Evolutionary conservation across 2,797 vertebrate species (phyloP).

Genomic region (Gymnothorax javanicus): DNA sequence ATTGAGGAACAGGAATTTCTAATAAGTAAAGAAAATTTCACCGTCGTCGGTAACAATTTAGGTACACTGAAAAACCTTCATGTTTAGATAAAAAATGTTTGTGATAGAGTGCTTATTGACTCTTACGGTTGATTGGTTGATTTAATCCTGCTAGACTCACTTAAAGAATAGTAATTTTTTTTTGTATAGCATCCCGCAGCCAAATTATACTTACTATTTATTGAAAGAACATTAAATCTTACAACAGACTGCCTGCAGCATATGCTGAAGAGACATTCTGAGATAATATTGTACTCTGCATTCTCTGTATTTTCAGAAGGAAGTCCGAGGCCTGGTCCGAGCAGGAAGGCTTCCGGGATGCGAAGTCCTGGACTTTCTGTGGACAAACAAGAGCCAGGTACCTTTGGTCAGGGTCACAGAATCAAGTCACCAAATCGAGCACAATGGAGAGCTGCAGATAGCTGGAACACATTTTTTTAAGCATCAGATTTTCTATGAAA

Average conservation of each 20-base stretch:
- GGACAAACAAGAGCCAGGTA: conserved; percentile 66
- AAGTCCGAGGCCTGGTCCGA: conserved; percentile 41
- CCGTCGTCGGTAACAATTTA: background rate
- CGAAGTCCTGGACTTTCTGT: conserved; percentile 57
- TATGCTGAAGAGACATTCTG: background rate
- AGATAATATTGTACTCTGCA: background rate
- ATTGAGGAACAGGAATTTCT: background rate
- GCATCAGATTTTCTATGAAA: conserved; percentile 22
- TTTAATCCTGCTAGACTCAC: too few species aligned
- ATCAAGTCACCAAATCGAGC: conserved; percentile 58
- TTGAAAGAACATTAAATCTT: background rate
- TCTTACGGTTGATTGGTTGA: too few species aligned
- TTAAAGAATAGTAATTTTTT: too few species aligned
- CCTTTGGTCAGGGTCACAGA: conserved; percentile 66
- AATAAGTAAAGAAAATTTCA: background rate
- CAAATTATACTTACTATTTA: background rate
- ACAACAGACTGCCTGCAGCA: background rate
- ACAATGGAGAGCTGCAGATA: conserved; percentile 48
- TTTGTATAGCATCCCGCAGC: background rate
- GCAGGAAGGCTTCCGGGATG: conserved; percentile 22
- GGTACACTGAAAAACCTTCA: background rate
- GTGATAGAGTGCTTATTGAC: too few species aligned
- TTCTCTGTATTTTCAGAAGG: conserved; percentile 54
- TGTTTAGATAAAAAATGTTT: too few species aligned
- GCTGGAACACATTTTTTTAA: conserved; percentile 35